phyloP scores from a whole-genome alignment of 2,113 vertebrate genomes.

The Ursus arctos region DNA sequence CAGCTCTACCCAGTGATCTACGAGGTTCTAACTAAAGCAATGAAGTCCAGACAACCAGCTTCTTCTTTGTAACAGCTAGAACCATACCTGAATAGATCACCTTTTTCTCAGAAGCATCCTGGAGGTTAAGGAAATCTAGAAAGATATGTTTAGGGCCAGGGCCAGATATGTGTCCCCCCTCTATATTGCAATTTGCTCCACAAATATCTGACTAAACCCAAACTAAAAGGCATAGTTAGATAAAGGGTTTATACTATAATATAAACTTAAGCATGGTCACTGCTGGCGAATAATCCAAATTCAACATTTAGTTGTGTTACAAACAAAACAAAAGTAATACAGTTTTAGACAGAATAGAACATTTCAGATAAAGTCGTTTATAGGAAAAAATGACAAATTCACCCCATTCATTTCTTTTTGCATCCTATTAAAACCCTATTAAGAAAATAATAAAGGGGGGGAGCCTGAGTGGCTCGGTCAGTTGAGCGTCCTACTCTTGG shows the following conservation, averaged over 20 bases:
- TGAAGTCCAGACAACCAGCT: background rate
- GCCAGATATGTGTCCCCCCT: background rate
- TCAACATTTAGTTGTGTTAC: background rate
- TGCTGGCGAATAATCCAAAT: background rate
- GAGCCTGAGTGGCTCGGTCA: accelerated
- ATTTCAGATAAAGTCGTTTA: background rate
- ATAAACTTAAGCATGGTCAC: background rate
- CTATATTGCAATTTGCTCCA: background rate
- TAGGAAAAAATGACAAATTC: background rate
- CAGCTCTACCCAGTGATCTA: background rate
- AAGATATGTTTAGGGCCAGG: background rate
- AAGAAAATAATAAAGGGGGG: background rate
- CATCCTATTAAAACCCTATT: background rate
- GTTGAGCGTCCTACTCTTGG: background rate
- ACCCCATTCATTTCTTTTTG: background rate
- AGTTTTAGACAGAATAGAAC: background rate
- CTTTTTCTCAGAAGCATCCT: background rate
- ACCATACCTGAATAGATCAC: background rate
- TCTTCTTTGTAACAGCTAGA: background rate
- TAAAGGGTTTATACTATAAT: background rate
- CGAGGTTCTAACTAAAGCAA: background rate
- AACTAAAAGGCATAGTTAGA: background rate
- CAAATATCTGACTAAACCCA: constrained; percentile 4
- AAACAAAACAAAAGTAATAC: background rate
- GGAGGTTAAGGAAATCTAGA: background rate